These are phyloP conservation scores for Eupithecia exiguata DNA, from an alignment of 2,888 invertebrate genomes.

Conservation along the genomic window DNA sequence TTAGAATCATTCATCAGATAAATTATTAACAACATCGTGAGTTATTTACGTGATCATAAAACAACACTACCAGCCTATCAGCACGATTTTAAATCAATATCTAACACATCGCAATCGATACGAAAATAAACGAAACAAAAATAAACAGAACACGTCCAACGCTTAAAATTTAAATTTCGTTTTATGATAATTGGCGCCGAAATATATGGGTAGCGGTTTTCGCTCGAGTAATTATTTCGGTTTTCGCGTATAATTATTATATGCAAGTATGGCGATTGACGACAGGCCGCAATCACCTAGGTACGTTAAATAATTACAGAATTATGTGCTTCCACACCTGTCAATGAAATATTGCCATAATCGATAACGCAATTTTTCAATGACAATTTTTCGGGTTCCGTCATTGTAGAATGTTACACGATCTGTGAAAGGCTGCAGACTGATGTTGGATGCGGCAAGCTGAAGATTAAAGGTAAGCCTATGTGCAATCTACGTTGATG, in stretches of 20 bases:
- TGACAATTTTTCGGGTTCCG: background rate
- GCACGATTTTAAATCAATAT: conserved; percentile 28
- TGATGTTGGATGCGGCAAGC: no score
- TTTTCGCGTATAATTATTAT: conserved; percentile 37
- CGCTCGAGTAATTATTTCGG: conserved; percentile 31
- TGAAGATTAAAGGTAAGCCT: no score
- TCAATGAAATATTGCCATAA: conserved; percentile 31
- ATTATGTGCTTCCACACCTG: conserved; percentile 31
- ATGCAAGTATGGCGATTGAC: conserved; percentile 31
- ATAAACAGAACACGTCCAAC: conserved; percentile 40
- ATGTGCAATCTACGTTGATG: no score
- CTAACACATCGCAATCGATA: conserved; percentile 27
- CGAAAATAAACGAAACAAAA: conserved; percentile 40
- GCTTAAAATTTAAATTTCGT: conserved; percentile 43
- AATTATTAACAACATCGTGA: background rate
- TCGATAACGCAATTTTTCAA: background rate
- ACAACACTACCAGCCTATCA: conserved; percentile 28
- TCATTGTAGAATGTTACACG: background rate
- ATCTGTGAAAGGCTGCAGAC: no score
- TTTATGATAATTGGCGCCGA: conserved; percentile 33
- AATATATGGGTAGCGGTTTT: conserved; percentile 32
- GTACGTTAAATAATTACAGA: conserved; percentile 25
- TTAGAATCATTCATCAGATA: background rate
- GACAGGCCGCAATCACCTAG: conserved; percentile 29
- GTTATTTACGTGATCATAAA: conserved; percentile 18